phyloP scores from a whole-genome alignment of 2,797 vertebrate genomes.

The Liasis olivaceus region DNA sequence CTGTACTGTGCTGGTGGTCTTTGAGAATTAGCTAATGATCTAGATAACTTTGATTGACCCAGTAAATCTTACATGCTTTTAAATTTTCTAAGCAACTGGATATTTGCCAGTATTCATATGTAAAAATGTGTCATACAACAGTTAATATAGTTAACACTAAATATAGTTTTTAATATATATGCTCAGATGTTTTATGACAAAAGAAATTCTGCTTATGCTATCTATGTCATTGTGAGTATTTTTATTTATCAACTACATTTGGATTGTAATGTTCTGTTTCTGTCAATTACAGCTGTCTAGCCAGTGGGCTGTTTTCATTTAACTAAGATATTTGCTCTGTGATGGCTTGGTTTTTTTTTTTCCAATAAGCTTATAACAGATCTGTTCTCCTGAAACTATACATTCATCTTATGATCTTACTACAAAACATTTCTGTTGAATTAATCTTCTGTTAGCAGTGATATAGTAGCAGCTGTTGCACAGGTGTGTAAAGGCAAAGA shows the following conservation, averaged over 20 bases:
- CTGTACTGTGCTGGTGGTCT: not conserved
- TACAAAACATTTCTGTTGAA: not conserved
- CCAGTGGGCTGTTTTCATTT: not conserved
- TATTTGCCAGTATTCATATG: not conserved
- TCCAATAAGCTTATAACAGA: not conserved
- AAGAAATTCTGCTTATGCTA: not conserved
- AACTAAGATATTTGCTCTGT: not conserved
- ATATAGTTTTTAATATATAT: not conserved
- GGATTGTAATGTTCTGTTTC: not conserved
- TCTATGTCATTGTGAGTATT: slow-evolving; percentile 13
- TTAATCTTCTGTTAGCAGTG: not conserved
- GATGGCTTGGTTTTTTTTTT: not conserved
- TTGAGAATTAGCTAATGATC: not conserved
- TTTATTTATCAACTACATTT: slow-evolving; percentile 6
- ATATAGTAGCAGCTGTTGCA: not conserved
- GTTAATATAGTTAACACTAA: not conserved
- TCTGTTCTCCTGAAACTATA: not conserved
- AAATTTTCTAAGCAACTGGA: not conserved
- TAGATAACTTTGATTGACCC: not conserved
- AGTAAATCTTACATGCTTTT: not conserved
- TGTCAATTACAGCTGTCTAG: not conserved
- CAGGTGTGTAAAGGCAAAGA: not conserved
- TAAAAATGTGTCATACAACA: not conserved
- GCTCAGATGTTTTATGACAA: not conserved
- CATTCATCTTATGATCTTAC: not conserved